Percentiles rank a stretch among this genome's conserved stretches.
Conservation (phyloP, 1,140 invertebrate species). For the Drosophila fuyamai region DNA sequence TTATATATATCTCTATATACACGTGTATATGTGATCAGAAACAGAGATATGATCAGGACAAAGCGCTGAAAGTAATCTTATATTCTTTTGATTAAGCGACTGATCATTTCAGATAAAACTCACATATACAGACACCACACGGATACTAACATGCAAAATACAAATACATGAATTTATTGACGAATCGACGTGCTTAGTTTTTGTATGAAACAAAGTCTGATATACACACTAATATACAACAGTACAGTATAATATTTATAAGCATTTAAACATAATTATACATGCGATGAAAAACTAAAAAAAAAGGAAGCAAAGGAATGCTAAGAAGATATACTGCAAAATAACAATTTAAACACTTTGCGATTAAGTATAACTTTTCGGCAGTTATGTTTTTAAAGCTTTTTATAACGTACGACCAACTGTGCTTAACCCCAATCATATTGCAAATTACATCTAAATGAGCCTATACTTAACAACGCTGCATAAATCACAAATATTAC, state of each 20-base stretch:
- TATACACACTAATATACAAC: conserved; percentile 82
- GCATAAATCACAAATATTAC: conserved; percentile 39
- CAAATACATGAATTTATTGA: conserved; percentile 81
- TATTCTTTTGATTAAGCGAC: not conserved
- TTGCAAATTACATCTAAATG: conserved; percentile 22
- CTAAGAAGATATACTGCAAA: conserved; percentile 50
- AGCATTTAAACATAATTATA: conserved; percentile 79
- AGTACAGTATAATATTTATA: conserved; percentile 76
- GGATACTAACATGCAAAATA: conserved; percentile 41
- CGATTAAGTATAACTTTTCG: conserved; percentile 52
- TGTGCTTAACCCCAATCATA: conserved; percentile 49
- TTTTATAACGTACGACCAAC: conserved; percentile 56
- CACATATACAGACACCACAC: conserved; percentile 27
- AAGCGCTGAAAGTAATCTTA: not conserved
- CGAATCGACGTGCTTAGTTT: conserved; percentile 80
- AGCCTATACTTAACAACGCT: conserved; percentile 11
- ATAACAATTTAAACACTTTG: conserved; percentile 59
- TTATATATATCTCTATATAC: conserved; percentile 44
- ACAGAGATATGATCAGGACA: not conserved
- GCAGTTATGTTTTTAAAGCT: conserved; percentile 50
- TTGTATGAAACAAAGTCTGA: conserved; percentile 83
- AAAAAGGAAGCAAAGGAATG: conserved; percentile 27
- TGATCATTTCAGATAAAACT: not conserved
- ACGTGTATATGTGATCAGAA: conserved; percentile 22
- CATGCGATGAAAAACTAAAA: conserved; percentile 35